Evolutionary conservation across 1,140 invertebrate genomes (phyloP), one percentile per base, ranked within the genome.

Genomic region (Drosophila miranda): DNA sequence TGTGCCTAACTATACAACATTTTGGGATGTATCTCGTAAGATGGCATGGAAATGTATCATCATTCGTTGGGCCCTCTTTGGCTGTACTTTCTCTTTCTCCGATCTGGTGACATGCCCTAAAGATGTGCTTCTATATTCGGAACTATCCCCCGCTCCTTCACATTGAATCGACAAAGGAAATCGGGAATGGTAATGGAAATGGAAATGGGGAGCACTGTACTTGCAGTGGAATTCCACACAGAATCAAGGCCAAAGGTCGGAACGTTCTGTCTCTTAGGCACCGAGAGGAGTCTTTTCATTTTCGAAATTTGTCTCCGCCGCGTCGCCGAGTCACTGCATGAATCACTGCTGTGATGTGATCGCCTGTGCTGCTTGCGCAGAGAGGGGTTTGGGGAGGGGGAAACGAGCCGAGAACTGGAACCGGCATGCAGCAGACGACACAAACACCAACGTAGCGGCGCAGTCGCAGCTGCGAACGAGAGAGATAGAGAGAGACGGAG

Each of bases 391-490:
- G 5, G 0, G 5, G 23, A 26, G 38, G 38, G 19, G 26, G 41
- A 23, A 49, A 41, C 54, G 42, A 14, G 34, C 34, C 48, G 59
- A 73, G 45, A 41, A 64, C 66, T 50, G 57, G 67, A 74, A 74
- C 71, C 71, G 71, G 71, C 71, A 74, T 74, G 71, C 71, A 74
- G 66, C 60, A 11, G 30, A 34, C 9, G 38, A 13, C 23, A 72
- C 69, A 28, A 46, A 73, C 26, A 64, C 68, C 44, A 34, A 3
- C 53, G 38, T 13, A 49, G n/a, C 38, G 6, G 30, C 30, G 30
- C 30, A 9, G 30, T 34, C 30, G 30, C 30, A 11, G 30, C 30
- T 9, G 30, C 30, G 30, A 34, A 34, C 9, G 2, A 34, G 57
- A 44, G 38, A 16, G 9, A 28, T 14, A 9, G 2, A 38, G 16